Conservation (phyloP, 2,113 vertebrate genomes). For the Nibea coibor region DNA sequence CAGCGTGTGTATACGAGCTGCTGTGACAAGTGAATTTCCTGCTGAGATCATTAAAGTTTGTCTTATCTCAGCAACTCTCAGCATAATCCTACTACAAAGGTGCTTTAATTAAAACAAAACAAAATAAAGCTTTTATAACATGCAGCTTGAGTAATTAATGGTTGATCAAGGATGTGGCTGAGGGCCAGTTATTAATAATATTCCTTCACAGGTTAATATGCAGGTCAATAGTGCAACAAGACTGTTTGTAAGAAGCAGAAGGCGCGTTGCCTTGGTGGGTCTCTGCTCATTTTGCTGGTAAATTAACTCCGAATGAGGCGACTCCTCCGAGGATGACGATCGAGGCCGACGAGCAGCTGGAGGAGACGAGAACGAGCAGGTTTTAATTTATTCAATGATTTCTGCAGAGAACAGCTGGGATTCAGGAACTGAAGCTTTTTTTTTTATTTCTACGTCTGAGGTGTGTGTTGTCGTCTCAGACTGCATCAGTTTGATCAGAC, state of each 20-base stretch:
- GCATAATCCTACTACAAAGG: too few relatives aligned
- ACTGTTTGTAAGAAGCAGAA: not conserved
- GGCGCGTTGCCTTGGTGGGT: slow-evolving; percentile 1
- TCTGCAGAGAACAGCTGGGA: slow-evolving; percentile 42
- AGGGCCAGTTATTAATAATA: not conserved
- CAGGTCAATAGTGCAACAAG: slow-evolving; percentile 1
- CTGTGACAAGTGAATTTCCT: too few relatives aligned
- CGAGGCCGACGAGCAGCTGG: slow-evolving; percentile 45
- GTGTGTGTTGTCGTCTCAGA: not conserved
- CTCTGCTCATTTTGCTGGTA: slow-evolving; percentile 56
- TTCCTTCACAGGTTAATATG: not conserved
- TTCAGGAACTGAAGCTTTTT: slow-evolving; percentile 24
- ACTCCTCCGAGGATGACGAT: slow-evolving; percentile 42
- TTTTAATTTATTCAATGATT: slow-evolving; percentile 59
- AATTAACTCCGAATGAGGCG: slow-evolving; percentile 55
- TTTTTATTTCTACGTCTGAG: slow-evolving; percentile 2
- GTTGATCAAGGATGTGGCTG: not conserved
- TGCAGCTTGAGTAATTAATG: not conserved
- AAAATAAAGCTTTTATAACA: not conserved
- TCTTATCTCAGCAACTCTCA: too few relatives aligned
- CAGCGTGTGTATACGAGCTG: too few relatives aligned
- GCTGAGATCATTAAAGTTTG: too few relatives aligned
- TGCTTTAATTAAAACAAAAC: not conserved
- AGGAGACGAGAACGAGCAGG: slow-evolving; percentile 35
- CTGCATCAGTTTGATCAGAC: not conserved